Evolutionary conservation across 2,888 invertebrate species (phyloP), one percentile per base, ranked within the genome.

Genomic region (Lepetodrilus schrolli): DNA sequence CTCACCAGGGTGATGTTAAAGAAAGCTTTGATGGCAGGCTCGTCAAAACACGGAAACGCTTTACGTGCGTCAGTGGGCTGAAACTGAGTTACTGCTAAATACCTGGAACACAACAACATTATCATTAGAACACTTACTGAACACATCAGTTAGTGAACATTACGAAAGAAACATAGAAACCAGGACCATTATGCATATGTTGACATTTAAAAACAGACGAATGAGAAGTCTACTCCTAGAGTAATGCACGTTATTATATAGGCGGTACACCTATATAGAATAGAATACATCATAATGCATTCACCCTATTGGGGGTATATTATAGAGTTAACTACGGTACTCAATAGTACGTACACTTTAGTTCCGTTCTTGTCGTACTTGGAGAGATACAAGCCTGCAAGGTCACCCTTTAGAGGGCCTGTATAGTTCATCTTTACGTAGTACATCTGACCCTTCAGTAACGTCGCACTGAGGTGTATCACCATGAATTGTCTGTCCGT

Each of bases 1-100:
- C 86, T 72, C n/a, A 95, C 93, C 7, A 97, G 89, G 23, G 94
- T 94, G 4, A 96, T 93, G 48, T 93, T 93, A 91, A 94, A 97
- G 72, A 93, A 94, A 0, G 97, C 96, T 91, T 97, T 97, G 90
- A 96, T 94, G 50, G 94, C 84, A 5, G 90, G 98, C 86, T 98
- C 97, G 90, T 98, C 98, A 88, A 98, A 96, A 88, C 98, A 98
- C 0, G 98, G 98, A 90, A 96, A 97, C 0, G 96, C 95, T 91
- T 94, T 94, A 26, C 98, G 93, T 0, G 98, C 97, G 90, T 96
- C 95, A 0, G 96, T 97, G 0, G 97, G 96, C 90, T 98, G 96
- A 87, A 98, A 96, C 91, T 88, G 87, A 5, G 96, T 95, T 0
- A 96, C 95, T 7, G 96, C 96, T 88, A 97, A 94, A 74, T 82